phyloP scores from a whole-genome alignment of 2,797 vertebrate genomes.

The Hipposideros larvatus region DNA sequence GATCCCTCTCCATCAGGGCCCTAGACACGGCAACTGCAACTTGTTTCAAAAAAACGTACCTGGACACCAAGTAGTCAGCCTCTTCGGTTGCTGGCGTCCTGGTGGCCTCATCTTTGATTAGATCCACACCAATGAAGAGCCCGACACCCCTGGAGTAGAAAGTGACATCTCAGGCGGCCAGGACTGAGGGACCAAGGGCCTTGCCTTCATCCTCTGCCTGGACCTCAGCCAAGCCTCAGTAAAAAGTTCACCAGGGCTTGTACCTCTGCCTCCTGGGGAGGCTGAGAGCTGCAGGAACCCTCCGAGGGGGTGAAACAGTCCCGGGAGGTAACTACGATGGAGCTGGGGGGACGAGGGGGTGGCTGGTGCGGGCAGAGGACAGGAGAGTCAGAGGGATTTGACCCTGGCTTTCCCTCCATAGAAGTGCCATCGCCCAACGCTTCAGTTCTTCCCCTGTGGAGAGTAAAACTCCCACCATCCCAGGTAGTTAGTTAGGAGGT shows the following conservation, averaged over 20 bases:
- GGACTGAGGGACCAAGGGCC: not conserved
- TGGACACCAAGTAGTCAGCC: conserved; percentile 90
- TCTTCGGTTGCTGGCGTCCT: conserved; percentile 93
- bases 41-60: conserved; percentile 85
- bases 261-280: not conserved
- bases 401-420: no score
- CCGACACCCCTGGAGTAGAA: conserved; percentile 91
- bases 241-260: not conserved
- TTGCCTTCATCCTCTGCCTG: not conserved
- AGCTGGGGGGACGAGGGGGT: not conserved
- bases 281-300: not conserved
- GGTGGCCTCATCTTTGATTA: conserved; percentile 91
- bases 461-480: not conserved
- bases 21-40: not conserved
- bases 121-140: conserved; percentile 95
- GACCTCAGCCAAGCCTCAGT: no score
- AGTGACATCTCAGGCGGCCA: not conserved
- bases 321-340: not conserved
- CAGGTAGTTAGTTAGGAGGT: not conserved
- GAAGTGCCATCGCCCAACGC: not conserved
- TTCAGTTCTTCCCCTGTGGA: not conserved
- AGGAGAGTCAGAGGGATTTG: not conserved
- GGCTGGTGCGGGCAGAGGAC: not conserved
- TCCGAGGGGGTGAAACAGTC: not conserved
- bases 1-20: not conserved